Evolutionary conservation across 2,113 vertebrate genomes (phyloP).

Genomic region (Ranitomeya variabilis): DNA sequence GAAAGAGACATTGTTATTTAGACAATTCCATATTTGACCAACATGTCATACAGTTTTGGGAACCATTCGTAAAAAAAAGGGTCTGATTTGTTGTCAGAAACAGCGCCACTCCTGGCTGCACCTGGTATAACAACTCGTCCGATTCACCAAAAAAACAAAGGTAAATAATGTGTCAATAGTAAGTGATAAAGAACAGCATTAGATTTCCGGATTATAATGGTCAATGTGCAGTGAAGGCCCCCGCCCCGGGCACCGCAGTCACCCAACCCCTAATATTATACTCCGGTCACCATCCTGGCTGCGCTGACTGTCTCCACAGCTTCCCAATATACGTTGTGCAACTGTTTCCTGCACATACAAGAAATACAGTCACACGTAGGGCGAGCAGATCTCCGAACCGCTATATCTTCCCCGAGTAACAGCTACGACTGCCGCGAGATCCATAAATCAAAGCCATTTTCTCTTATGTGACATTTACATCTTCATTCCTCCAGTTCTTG

Average conservation of each 20-base stretch:
- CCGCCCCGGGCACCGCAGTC: not conserved
- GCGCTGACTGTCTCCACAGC: not conserved
- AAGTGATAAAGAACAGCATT: not conserved
- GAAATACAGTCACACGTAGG: not conserved
- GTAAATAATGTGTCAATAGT: not conserved
- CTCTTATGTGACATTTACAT: constrained; percentile 22
- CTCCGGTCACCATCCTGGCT: not conserved
- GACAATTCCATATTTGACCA: too few species aligned
- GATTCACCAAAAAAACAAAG: too few species aligned
- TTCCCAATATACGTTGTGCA: not conserved
- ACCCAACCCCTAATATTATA: not conserved
- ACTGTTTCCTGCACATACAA: not conserved
- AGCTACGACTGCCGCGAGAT: not conserved
- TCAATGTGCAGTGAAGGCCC: not conserved
- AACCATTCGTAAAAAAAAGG: too few species aligned
- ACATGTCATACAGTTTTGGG: too few species aligned
- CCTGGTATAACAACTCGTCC: not conserved
- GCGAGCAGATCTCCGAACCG: not conserved
- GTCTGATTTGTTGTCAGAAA: not conserved
- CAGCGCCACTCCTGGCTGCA: not conserved
- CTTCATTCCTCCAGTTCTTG: not conserved
- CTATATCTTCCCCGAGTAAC: not conserved
- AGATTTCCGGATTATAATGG: not conserved
- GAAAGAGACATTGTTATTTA: too few species aligned
- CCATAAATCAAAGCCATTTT: not conserved